Conservation (phyloP, 2,113 vertebrate genomes). For the Onychorhynchus coronatus region DNA sequence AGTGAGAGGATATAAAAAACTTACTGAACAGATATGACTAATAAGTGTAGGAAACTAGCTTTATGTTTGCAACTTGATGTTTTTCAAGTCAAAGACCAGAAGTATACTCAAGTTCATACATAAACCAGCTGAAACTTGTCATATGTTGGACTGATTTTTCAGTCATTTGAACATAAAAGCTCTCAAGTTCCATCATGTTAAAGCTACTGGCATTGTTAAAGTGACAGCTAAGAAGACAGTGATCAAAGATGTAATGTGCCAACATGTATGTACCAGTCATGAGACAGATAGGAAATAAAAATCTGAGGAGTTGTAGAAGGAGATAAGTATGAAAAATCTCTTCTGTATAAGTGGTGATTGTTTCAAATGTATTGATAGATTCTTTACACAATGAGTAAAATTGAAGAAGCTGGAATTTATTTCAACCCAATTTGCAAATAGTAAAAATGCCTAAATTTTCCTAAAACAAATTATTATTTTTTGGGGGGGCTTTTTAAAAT, state of each 20-base stretch:
- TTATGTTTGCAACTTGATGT: not conserved
- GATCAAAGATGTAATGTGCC: not conserved
- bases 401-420: not conserved
- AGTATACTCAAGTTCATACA: accelerated
- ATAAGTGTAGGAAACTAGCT: not conserved
- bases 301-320: not conserved
- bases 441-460: not conserved
- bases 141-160: not conserved
- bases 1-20: not conserved
- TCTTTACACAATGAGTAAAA: not conserved
- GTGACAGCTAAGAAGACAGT: not conserved
- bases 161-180: not conserved
- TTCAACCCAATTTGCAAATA: not conserved
- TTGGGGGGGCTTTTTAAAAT: not conserved
- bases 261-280: accelerated
- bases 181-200: not conserved
- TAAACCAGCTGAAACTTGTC: not conserved
- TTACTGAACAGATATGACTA: not conserved
- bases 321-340: not conserved
- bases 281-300: not conserved
- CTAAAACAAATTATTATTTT: not conserved
- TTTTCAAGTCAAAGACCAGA: not conserved
- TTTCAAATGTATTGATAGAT: not conserved
- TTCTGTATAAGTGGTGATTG: not conserved
- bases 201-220: not conserved